A percentile compares a stretch with the other conserved stretches of the same genome.
Conservation (phyloP, 2,797 vertebrate genomes). For the Centropyge bicolor region DNA sequence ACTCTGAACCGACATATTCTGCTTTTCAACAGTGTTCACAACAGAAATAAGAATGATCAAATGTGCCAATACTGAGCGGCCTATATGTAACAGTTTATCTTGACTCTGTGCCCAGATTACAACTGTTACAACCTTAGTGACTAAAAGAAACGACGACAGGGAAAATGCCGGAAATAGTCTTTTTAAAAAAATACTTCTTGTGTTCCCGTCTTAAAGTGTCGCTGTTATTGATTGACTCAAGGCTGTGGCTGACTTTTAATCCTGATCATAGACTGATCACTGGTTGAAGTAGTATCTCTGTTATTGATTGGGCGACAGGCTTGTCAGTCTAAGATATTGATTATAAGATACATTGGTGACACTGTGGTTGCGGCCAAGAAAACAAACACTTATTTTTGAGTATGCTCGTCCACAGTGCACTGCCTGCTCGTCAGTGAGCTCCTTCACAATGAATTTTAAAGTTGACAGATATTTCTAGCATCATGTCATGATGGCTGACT, state of each 20-base stretch:
- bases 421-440: not conserved
- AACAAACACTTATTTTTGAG: slow-evolving; percentile 23
- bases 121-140: not conserved
- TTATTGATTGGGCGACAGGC: slow-evolving; percentile 33
- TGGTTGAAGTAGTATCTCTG: slow-evolving; percentile 26
- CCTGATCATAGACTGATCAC: slow-evolving; percentile 12
- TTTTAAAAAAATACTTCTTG: not conserved
- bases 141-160: not conserved
- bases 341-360: slow-evolving; percentile 21
- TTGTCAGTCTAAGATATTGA: slow-evolving; percentile 22
- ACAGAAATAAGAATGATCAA: not conserved
- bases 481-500: not conserved
- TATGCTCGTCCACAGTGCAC: not conserved
- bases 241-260: slow-evolving; percentile 22
- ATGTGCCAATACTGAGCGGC: not conserved
- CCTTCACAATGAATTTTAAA: slow-evolving; percentile 36
- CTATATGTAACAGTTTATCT: not conserved
- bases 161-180: not conserved
- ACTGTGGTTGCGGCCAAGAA: not conserved
- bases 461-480: no score
- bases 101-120: not conserved
- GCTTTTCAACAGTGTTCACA: not conserved
- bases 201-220: not conserved
- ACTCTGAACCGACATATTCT: slow-evolving; percentile 2
- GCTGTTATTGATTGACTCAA: not conserved